These are phyloP conservation scores for Gymnocephalus cernua DNA, from an alignment of 2,113 vertebrate genomes.

Conservation along the genomic window DNA sequence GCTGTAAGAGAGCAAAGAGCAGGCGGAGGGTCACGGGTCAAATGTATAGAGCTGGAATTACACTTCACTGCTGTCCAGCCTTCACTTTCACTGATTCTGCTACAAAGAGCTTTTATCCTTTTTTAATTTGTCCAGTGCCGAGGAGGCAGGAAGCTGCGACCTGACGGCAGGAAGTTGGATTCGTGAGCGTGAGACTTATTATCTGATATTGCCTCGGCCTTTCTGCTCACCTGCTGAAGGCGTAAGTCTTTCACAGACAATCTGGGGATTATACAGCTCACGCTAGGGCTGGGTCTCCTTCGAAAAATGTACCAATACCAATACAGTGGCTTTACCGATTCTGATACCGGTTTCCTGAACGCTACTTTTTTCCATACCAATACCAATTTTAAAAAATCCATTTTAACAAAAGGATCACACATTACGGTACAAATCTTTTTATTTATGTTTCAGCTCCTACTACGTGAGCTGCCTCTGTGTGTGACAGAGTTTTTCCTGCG, in stretches of 20 bases:
- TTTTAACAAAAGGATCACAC: no score
- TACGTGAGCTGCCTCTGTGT: no score
- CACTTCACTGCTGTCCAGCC: constrained; percentile 29
- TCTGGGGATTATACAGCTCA: neutral
- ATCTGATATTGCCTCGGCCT: constrained; percentile 36
- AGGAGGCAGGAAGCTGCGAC: constrained; percentile 25
- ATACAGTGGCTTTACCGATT: no score
- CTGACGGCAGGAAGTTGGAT: constrained; percentile 34
- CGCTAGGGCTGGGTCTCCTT: no score
- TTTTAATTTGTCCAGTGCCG: constrained; percentile 22
- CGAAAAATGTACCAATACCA: no score
- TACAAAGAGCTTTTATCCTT: constrained; percentile 32
- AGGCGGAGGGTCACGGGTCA: constrained; percentile 49
- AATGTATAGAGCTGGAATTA: constrained; percentile 51
- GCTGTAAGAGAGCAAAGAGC: constrained; percentile 49
- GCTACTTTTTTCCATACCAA: no score
- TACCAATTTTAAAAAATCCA: no score
- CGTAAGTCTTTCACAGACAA: neutral
- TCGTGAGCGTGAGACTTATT: constrained; percentile 22
- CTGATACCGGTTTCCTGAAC: no score
- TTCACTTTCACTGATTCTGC: neutral
- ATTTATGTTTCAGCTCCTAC: no score
- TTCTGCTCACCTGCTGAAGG: constrained; percentile 8
- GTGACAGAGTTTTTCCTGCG: no score
- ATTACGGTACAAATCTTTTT: no score